These are phyloP conservation scores for Drosophila ironensis DNA, from an alignment of 1,140 invertebrate genomes.

Conservation along the genomic window DNA sequence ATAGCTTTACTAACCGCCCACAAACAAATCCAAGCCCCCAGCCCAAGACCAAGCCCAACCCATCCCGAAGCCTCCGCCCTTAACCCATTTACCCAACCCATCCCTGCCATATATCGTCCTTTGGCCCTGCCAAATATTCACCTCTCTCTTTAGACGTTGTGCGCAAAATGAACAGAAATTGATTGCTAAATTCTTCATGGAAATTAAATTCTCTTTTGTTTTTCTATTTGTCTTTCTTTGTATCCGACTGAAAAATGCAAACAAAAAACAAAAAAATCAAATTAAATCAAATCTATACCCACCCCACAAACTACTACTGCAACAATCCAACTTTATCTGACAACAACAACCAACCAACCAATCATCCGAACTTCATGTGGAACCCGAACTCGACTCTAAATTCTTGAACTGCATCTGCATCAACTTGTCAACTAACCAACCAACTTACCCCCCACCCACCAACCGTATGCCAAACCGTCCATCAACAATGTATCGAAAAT, in stretches of 20 bases:
- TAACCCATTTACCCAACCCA: not conserved
- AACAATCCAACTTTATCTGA: conserved; percentile 35
- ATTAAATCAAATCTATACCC: conserved; percentile 45
- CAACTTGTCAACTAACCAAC: conserved; percentile 16
- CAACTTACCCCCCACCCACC: conserved; percentile 8
- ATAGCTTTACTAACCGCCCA: conserved; percentile 15
- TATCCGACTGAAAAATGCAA: conserved; percentile 34
- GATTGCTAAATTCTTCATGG: conserved; percentile 45
- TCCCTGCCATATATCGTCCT: not conserved
- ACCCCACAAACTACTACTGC: conserved; percentile 43
- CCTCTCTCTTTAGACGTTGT: conserved; percentile 38
- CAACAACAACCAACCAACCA: conserved; percentile 44
- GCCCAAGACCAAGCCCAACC: not conserved
- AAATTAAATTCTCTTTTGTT: conserved; percentile 43
- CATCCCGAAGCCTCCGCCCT: not conserved
- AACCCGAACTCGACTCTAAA: conserved; percentile 44
- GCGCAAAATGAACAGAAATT: conserved; percentile 48
- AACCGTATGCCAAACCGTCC: conserved; percentile 49
- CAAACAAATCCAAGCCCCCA: too few relatives aligned
- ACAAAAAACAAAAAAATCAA: too few relatives aligned
- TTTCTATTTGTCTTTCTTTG: conserved; percentile 49
- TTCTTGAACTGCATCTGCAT: conserved; percentile 46
- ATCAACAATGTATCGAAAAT: conserved; percentile 12
- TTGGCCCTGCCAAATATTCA: not conserved
- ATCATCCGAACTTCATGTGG: conserved; percentile 47